Evolutionary conservation across 1,140 invertebrate genomes (phyloP).

Genomic region (Calosoma granatense): DNA sequence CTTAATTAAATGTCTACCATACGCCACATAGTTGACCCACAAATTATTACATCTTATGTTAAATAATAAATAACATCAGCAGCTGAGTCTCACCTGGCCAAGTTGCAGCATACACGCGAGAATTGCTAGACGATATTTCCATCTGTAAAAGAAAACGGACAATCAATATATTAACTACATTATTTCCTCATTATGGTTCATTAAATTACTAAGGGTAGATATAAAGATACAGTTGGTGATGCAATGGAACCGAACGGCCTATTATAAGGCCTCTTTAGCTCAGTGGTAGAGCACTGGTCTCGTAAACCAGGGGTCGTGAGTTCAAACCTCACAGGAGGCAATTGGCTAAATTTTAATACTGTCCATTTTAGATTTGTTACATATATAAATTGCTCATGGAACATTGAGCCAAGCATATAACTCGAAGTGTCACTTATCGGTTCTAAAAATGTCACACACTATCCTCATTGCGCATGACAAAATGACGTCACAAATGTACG

Average conservation of each 20-base stretch:
- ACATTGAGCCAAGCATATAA: no score
- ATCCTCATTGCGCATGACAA: no score
- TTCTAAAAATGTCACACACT: no score
- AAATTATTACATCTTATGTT: not conserved
- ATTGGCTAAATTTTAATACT: not conserved
- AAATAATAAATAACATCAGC: not conserved
- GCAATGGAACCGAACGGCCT: no score
- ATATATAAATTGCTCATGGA: no score
- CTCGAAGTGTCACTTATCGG: no score
- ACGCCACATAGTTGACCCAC: not conserved
- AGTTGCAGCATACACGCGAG: not conserved
- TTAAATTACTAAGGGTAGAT: no score
- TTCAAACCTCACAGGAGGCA: conserved; percentile 82
- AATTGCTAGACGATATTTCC: not conserved
- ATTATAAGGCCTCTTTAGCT: conserved; percentile 77
- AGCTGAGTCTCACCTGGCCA: not conserved
- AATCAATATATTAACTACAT: not conserved
- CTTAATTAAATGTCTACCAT: not conserved
- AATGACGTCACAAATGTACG: no score
- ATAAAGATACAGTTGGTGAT: no score
- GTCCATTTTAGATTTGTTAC: no score
- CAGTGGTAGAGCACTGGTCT: conserved; percentile 91
- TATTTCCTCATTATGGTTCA: no score
- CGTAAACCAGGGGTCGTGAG: conserved; percentile 89
- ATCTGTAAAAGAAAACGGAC: not conserved